phyloP scores from a whole-genome alignment of 2,888 invertebrate species.

The Sminthurinus aureus region DNA sequence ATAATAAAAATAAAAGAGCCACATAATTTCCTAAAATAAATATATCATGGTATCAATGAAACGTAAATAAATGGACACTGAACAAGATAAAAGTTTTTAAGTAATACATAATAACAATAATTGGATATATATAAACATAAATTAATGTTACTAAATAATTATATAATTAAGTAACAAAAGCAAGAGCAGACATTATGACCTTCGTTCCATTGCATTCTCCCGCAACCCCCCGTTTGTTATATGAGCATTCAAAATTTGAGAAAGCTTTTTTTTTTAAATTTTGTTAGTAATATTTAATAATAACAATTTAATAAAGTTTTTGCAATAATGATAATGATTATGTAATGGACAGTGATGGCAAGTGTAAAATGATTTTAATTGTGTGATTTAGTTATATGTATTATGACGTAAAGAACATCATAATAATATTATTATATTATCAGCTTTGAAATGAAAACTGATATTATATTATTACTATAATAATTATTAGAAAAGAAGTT shows the following conservation, averaged over 20 bases:
- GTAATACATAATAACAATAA: conserved; percentile 24
- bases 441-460: too few species aligned
- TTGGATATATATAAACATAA: neutral
- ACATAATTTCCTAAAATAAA: neutral
- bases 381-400: too few species aligned
- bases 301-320: conserved; percentile 4
- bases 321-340: neutral
- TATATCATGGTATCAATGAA: neutral
- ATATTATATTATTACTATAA: neutral
- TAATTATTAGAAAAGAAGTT: too few species aligned
- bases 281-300: conserved; percentile 24
- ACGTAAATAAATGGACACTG: neutral
- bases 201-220: conserved; percentile 59
- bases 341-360: neutral
- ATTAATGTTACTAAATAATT: neutral
- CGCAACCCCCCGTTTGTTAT: conserved; percentile 34
- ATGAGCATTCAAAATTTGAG: conserved; percentile 15
- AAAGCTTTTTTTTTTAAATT: conserved; percentile 19
- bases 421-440: too few species aligned
- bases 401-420: too few species aligned
- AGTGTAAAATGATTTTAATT: too few species aligned
- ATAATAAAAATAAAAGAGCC: neutral
- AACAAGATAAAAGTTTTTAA: conserved; percentile 30
- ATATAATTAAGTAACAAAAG: conserved; percentile 2
- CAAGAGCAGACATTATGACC: conserved; percentile 41